Conservation (phyloP, 2,797 vertebrate species). For the Lagocephalus sceleratus region DNA sequence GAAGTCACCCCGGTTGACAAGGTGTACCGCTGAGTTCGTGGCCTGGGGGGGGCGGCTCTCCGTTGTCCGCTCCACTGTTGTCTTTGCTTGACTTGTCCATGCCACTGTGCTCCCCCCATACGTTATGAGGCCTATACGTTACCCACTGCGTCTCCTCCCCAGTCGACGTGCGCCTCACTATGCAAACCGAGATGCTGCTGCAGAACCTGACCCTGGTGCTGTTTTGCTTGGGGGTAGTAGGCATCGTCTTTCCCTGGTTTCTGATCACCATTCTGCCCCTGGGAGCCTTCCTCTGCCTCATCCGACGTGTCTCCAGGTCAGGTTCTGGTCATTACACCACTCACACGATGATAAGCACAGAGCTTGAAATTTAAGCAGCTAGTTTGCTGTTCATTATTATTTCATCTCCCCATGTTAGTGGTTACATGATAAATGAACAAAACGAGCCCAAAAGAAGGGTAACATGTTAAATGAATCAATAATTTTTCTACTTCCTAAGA, state of each 20-base stretch:
- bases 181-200: conserved; percentile 81
- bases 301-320: conserved; percentile 81
- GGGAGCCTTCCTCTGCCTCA: conserved; percentile 71
- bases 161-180: conserved; percentile 82
- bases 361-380: not conserved
- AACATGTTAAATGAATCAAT: too few relatives aligned
- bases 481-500: too few relatives aligned
- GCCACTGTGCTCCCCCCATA: too few relatives aligned
- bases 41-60: conserved; percentile 28
- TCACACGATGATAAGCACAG: not conserved
- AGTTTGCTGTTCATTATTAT: conserved; percentile 5
- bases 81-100: conserved; percentile 36
- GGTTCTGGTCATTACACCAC: conserved; percentile 9
- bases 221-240: conserved; percentile 79
- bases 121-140: not conserved
- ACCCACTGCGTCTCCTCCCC: conserved; percentile 10
- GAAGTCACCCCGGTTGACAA: conserved; percentile 53
- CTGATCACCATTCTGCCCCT: conserved; percentile 79
- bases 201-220: conserved; percentile 81
- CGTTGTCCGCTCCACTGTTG: conserved; percentile 43
- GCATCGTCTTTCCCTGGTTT: conserved; percentile 83
- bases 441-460: too few relatives aligned
- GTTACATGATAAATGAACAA: too few relatives aligned
- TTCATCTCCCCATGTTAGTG: not conserved
- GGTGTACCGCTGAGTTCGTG: conserved; percentile 38